Percentiles rank a stretch among this genome's conserved stretches.
phyloP scores from a whole-genome alignment of 2,113 vertebrate species.

The Tursiops truncatus region DNA sequence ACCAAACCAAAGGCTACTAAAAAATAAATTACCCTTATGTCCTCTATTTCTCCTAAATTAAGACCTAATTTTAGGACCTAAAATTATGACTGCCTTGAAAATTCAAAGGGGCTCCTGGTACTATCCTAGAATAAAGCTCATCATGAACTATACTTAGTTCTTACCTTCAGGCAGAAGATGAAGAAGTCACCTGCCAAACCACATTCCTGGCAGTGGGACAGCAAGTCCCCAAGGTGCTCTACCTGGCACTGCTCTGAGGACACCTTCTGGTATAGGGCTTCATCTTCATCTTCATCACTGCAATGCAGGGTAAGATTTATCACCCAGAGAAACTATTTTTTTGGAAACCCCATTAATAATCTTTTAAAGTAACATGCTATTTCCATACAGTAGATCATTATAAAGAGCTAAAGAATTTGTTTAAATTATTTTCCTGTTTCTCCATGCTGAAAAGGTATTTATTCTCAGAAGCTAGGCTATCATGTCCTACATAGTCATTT shows the following conservation, averaged over 20 bases:
- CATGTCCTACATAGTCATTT: background rate
- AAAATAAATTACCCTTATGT: background rate
- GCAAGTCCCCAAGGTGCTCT: slow-evolving; percentile 89
- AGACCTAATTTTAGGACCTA: background rate
- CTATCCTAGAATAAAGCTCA: background rate
- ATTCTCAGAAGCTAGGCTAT: background rate
- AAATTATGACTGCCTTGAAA: slow-evolving; percentile 22
- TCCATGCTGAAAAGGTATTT: background rate
- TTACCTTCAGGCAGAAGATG: slow-evolving; percentile 92
- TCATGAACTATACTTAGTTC: background rate
- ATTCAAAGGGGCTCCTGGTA: background rate
- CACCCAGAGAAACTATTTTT: background rate
- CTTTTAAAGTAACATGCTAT: background rate
- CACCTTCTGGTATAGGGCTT: slow-evolving; percentile 92
- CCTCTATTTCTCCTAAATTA: background rate
- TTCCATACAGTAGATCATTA: background rate
- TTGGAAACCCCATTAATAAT: background rate
- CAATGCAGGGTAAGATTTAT: background rate
- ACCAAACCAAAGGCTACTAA: background rate
- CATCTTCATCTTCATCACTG: slow-evolving; percentile 91
- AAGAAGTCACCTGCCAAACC: slow-evolving; percentile 95
- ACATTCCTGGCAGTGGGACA: slow-evolving; percentile 88
- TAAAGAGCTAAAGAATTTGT: background rate
- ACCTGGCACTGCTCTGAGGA: slow-evolving; percentile 90
- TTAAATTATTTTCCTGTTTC: slow-evolving; percentile 15